Base-by-base conservation (phyloP, 2,888 invertebrate genomes). In the Arge pagana region DNA sequence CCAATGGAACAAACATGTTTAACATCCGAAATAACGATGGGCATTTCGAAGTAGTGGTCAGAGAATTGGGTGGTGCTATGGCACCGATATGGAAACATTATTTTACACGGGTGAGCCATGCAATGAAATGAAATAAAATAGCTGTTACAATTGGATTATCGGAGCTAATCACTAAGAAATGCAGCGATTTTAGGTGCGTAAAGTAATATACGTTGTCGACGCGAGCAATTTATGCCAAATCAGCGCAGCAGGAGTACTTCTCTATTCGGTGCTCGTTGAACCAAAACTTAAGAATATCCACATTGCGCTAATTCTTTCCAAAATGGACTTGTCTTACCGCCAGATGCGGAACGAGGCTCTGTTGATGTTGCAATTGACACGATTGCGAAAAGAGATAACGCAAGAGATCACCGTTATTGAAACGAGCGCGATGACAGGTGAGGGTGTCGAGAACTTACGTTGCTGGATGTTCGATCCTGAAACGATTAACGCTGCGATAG, bases 311-410 rank as follows among this genome's bases (percentile, higher is more conserved):
- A 86, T 90, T 0, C 74, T 93, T 7, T 85, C 87, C 10, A 93
- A 93, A 79, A 91, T 90, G 89, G 92, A 93, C 65, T 85, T 88
- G 1, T 90, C 91, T 4, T 91, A 92, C 74, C 80, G 90, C 8
- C 92, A 92, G 70, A 91, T 92, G 90, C 80, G 91, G 41, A 92
- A 92, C 70, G 91, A 93, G 69, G 90, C 91, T 0, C 75, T 92
- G 19, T 78, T 92, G 2, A 92, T 92, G 88, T 77, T 93, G 57
- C 90, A 92, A 73, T 84, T 87, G 75, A 80, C 82, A 5, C 82
- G 88, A 36, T 78, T 92, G 16, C 81, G 86, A 61, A 81, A 80
- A 19, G 89, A 92, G 77, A 82, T 89, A 8, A 77, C 78, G 2
- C 88, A 87, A 65, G 80, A 83, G 18, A 83, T 90, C 0, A 82